These are phyloP conservation scores for Daubentonia madagascariensis DNA, from an alignment of 2,113 vertebrate species.

Conservation along the genomic window DNA sequence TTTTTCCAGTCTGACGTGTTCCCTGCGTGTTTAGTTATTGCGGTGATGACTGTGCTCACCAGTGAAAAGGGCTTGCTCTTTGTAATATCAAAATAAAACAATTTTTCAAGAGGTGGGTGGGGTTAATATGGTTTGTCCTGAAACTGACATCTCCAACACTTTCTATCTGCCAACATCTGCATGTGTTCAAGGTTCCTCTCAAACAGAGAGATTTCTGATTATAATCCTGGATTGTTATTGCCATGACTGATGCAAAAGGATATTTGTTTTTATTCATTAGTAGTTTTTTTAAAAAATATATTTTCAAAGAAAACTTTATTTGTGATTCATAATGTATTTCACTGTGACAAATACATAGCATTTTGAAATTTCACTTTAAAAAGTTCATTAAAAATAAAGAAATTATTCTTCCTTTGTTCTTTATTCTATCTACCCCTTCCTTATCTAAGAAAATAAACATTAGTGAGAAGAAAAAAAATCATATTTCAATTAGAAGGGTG, in stretches of 20 bases:
- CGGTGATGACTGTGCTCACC: background rate
- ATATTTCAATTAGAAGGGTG: background rate
- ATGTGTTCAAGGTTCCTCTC: conserved; percentile 38
- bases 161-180: conserved; percentile 18
- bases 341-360: background rate
- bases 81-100: conserved; percentile 50
- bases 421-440: background rate
- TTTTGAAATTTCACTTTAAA: background rate
- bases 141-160: background rate
- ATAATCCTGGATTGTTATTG: background rate
- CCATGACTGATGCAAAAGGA: background rate
- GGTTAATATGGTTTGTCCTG: background rate
- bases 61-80: conserved; percentile 24
- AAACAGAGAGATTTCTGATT: conserved; percentile 53
- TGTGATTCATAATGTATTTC: background rate
- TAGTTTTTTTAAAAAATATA: background rate
- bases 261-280: conserved; percentile 26
- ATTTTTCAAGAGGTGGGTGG: background rate
- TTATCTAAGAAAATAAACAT: background rate
- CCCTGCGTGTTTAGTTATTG: background rate
- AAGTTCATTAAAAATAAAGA: background rate
- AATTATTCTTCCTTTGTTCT: background rate
- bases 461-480: background rate
- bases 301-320: background rate
- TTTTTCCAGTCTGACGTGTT: conserved; percentile 39